phyloP scores from a whole-genome alignment of 2,888 invertebrate genomes.

The Chrysotoxum bicinctum region DNA sequence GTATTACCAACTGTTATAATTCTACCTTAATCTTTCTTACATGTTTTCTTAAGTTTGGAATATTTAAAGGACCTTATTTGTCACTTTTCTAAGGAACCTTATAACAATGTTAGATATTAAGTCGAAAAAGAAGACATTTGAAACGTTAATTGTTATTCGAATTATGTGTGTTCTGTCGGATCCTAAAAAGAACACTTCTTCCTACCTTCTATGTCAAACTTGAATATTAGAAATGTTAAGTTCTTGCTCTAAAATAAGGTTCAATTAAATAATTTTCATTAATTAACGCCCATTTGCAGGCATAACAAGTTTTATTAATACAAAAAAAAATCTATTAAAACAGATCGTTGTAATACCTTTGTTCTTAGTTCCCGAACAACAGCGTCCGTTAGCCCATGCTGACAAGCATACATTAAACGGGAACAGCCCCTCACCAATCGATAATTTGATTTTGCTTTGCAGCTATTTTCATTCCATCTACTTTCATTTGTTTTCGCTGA shows the following conservation, averaged over 20 bases:
- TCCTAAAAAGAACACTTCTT: too few relatives aligned
- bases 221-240: not conserved
- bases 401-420: slow-evolving; percentile 95
- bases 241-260: not conserved
- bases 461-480: slow-evolving; percentile 45
- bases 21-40: too few relatives aligned
- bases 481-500: slow-evolving; percentile 50
- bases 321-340: slow-evolving; percentile 13
- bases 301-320: not conserved
- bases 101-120: too few relatives aligned
- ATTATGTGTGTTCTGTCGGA: too few relatives aligned
- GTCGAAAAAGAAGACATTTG: too few relatives aligned
- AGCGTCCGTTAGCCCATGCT: slow-evolving; percentile 91
- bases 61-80: too few relatives aligned
- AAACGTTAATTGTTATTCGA: too few relatives aligned
- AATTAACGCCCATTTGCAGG: not conserved
- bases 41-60: too few relatives aligned
- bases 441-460: slow-evolving; percentile 73
- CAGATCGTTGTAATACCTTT: slow-evolving; percentile 83
- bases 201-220: too few relatives aligned
- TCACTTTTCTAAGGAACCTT: too few relatives aligned
- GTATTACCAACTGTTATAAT: too few relatives aligned
- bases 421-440: slow-evolving; percentile 88
- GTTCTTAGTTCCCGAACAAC: slow-evolving; percentile 89
- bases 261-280: not conserved